Percentiles rank a stretch among this genome's conserved stretches.
Evolutionary conservation across 2,113 vertebrate species (phyloP).

Genomic region (Peromyscus leucopus): DNA sequence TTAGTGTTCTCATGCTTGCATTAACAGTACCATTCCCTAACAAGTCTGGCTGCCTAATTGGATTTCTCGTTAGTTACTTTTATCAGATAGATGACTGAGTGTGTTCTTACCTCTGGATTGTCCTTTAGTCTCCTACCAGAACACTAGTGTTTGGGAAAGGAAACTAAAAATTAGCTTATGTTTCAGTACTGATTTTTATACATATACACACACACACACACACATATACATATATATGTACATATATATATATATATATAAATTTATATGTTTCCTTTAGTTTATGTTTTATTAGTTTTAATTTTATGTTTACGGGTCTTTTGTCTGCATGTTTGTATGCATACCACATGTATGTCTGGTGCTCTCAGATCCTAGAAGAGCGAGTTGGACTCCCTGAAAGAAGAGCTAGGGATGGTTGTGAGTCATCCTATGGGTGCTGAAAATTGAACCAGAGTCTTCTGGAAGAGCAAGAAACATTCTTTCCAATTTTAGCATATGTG

Average conservation of each 20-base stretch:
- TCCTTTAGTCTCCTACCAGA: background rate
- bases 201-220: no score
- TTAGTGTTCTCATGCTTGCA: conserved; percentile 8
- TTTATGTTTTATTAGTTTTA: background rate
- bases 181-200: background rate
- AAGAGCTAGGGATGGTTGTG: background rate
- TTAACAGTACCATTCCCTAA: background rate
- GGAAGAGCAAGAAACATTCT: background rate
- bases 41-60: background rate
- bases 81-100: background rate
- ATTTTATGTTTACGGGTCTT: background rate
- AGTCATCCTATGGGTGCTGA: background rate
- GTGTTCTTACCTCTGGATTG: background rate
- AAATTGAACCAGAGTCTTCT: background rate
- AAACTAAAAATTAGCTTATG: background rate
- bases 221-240: no score
- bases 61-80: background rate
- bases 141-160: background rate
- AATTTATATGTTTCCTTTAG: conserved; percentile 11
- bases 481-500: background rate
- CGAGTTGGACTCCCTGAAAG: background rate
- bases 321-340: background rate
- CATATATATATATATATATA: no score
- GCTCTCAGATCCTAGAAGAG: background rate
- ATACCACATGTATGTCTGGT: background rate